Percentiles rank a stretch among this genome's conserved stretches.
Conservation (phyloP, 2,888 invertebrate genomes). For the Dryobota labecula region DNA sequence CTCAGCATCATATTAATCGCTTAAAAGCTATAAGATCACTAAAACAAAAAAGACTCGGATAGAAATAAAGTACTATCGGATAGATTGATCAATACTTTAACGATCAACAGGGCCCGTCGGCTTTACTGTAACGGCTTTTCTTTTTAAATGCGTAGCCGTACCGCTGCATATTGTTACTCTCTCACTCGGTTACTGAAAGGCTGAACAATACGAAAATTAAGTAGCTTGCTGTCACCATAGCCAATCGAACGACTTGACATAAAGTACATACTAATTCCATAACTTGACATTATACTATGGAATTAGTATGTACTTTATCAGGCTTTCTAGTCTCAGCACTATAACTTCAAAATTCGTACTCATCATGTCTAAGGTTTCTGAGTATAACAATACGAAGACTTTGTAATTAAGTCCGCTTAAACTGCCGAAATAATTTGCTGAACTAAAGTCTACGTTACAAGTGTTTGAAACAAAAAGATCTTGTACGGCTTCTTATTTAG, state of each 20-base stretch:
- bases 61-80: slow-evolving; percentile 2
- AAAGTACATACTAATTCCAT: neutral
- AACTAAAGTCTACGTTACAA: slow-evolving; percentile 33
- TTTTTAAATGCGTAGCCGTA: neutral
- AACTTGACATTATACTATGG: neutral
- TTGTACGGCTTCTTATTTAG: slow-evolving; percentile 64
- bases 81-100: slow-evolving; percentile 22
- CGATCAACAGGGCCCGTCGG: slow-evolving; percentile 33
- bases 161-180: neutral
- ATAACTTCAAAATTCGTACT: neutral
- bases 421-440: slow-evolving; percentile 31
- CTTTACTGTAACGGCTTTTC: slow-evolving; percentile 11
- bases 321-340: neutral
- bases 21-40: slow-evolving; percentile 6
- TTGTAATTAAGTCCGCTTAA: slow-evolving; percentile 24
- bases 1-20: slow-evolving; percentile 17
- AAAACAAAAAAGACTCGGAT: neutral
- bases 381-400: slow-evolving; percentile 11
- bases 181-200: neutral
- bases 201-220: neutral
- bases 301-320: no score
- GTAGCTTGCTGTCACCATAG: neutral
- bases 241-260: neutral
- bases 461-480: slow-evolving; percentile 38
- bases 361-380: slow-evolving; percentile 2